Base-by-base conservation (phyloP, 1,140 invertebrate species). In the Schmidtea mediterranea region DNA sequence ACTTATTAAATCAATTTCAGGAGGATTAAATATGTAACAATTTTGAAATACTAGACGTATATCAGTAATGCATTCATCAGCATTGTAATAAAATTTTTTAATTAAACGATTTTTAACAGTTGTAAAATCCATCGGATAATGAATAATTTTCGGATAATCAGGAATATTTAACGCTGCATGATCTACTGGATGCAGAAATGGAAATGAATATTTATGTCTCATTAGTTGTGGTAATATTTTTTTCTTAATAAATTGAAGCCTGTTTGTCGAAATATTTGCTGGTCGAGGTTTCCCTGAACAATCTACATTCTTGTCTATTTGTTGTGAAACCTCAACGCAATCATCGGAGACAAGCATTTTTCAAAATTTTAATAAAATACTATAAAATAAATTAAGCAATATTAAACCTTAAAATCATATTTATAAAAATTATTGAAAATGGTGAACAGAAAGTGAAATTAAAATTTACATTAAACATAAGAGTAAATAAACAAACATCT, bases 21-120 rank as follows among this genome's bases (percentile, higher is more conserved):
- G 82, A 66, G 92, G 94, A 70, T 97, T 97, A 71, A 94, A 98
- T 49, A 86, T 77, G 61, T 95, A 97, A 69, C 90, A 97, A 64
- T 98, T 97, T 52, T 79, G 82, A 62, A 98, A 97, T 82, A 97
- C 89, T 8, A 81, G 89, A 66, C 90, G 90, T 67, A 95, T 90
- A 66, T 98, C 90, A 58, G 87, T 76, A 51, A 97, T 83, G 67
- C 84, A 90, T 71, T 97, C 87, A 69, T 81, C 78, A 26, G 83
- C 82, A 57, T 77, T 80, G 74, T 78, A 84, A 63, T 97, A 97
- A 62, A 86, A 95, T 59, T 79, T 81, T n/a, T n/a, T n/a, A n/a
- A n/a, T n/a, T n/a, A n/a, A n/a, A n/a, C 89, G 74, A 65, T 92
- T 92, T 66, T 92, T 94, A 53, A 98, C 89, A 52, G 89, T 94